phyloP scores from a whole-genome alignment of 2,888 invertebrate species.

The Agriotes lineatus region DNA sequence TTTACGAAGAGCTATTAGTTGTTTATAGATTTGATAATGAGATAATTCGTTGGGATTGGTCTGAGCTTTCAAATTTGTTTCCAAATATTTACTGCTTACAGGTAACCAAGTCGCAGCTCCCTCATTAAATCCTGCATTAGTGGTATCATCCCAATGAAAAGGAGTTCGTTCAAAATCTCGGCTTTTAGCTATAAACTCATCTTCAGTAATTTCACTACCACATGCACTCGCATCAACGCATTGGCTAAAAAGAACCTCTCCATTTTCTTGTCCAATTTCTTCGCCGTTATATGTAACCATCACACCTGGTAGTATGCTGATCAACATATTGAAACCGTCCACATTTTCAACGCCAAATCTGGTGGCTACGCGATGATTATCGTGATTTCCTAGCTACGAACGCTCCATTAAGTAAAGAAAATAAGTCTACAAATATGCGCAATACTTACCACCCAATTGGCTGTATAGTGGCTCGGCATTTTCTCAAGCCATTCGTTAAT shows the following conservation, averaged over 20 bases:
- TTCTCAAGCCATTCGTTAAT: slow-evolving; percentile 76
- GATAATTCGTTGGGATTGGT: slow-evolving; percentile 62
- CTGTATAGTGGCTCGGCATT: slow-evolving; percentile 71
- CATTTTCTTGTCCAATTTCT: slow-evolving; percentile 80
- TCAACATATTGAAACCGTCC: slow-evolving; percentile 86
- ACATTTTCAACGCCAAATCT: slow-evolving; percentile 76
- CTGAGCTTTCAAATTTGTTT: slow-evolving; percentile 72
- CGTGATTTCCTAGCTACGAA: slow-evolving; percentile 80
- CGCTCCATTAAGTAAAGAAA: neutral
- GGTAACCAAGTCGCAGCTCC: slow-evolving; percentile 76
- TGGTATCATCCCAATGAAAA: slow-evolving; percentile 79
- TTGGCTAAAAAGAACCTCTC: slow-evolving; percentile 67
- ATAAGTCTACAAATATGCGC: neutral
- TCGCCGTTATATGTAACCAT: slow-evolving; percentile 91
- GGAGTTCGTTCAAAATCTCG: slow-evolving; percentile 85
- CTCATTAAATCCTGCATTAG: slow-evolving; percentile 71
- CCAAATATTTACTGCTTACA: slow-evolving; percentile 72
- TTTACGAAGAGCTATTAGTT: slow-evolving; percentile 70
- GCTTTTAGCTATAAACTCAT: slow-evolving; percentile 70
- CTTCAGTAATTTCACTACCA: slow-evolving; percentile 67
- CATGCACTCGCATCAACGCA: slow-evolving; percentile 71
- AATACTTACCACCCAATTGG: slow-evolving; percentile 77
- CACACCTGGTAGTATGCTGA: slow-evolving; percentile 85
- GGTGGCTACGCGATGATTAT: slow-evolving; percentile 76
- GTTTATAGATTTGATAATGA: slow-evolving; percentile 74